phyloP scores from a whole-genome alignment of 2,888 invertebrate genomes.

The Acleris laterana region DNA sequence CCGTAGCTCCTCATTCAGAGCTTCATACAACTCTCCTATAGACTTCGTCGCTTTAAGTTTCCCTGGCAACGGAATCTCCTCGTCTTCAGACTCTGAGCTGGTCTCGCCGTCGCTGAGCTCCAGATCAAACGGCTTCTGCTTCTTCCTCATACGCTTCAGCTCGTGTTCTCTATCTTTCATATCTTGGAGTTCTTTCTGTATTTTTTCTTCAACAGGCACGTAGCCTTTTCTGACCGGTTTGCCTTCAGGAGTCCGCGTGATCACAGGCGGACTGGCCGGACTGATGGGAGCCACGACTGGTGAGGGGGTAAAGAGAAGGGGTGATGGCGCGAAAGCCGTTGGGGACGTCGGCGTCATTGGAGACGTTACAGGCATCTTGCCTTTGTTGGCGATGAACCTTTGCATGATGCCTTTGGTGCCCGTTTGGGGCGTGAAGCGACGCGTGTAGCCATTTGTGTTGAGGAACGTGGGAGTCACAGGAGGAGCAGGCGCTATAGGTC shows the following conservation, averaged over 20 bases:
- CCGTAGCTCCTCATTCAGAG: conserved; percentile 75
- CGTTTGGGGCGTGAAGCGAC: conserved; percentile 86
- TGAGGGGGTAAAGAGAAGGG: conserved; percentile 65
- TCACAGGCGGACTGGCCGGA: conserved; percentile 66
- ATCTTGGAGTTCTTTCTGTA: conserved; percentile 93
- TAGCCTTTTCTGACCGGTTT: conserved; percentile 89
- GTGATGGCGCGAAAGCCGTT: conserved; percentile 52
- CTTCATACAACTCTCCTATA: conserved; percentile 87
- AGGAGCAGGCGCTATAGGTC: conserved; percentile 67
- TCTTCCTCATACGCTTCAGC: conserved; percentile 87
- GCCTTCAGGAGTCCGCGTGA: conserved; percentile 84
- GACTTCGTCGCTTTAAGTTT: conserved; percentile 87
- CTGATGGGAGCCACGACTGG: conserved; percentile 58
- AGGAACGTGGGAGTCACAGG: conserved; percentile 66
- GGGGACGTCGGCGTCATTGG: conserved; percentile 58
- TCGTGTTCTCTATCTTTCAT: conserved; percentile 93
- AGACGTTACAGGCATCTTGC: conserved; percentile 83
- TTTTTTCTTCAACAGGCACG: conserved; percentile 94
- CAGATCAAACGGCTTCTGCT: conserved; percentile 86
- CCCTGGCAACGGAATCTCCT: conserved; percentile 85
- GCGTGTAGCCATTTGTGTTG: conserved; percentile 79
- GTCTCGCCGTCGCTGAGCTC: conserved; percentile 85
- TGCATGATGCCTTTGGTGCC: conserved; percentile 93
- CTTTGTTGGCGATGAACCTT: conserved; percentile 91
- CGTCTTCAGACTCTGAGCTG: conserved; percentile 83